phyloP scores from a whole-genome alignment of 2,113 vertebrate genomes.

The Peromyscus polionotus region DNA sequence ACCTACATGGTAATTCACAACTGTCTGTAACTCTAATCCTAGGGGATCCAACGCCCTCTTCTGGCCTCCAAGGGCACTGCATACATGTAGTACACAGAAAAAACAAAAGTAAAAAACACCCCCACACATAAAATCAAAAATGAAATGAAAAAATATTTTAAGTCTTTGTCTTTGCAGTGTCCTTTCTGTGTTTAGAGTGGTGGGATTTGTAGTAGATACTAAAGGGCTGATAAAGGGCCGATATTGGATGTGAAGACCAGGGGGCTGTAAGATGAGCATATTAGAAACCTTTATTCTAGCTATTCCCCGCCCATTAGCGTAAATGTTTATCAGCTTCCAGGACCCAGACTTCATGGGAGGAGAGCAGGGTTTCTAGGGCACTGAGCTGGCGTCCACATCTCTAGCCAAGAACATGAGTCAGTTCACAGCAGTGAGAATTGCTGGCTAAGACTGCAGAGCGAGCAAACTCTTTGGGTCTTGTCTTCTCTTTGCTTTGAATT shows the following conservation, averaged over 20 bases:
- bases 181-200: background rate
- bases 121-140: background rate
- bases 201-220: background rate
- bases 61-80: background rate
- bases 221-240: background rate
- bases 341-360: background rate
- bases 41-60: background rate
- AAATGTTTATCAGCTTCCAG: background rate
- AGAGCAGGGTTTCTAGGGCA: constrained; percentile 1
- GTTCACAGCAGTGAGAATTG: background rate
- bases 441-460: background rate
- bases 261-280: background rate
- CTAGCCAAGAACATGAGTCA: constrained; percentile 52
- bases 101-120: background rate
- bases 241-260: background rate
- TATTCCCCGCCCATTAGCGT: background rate
- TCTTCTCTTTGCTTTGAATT: background rate
- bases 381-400: background rate
- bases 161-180: background rate
- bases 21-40: background rate
- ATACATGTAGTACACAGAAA: background rate
- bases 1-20: background rate
- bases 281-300: background rate
- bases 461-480: background rate
- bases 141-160: background rate